Percentiles rank a stretch among this genome's conserved stretches.
These are phyloP conservation scores for Rhadina sibilatrix DNA, from an alignment of 2,113 vertebrate species.

Conservation along the genomic window DNA sequence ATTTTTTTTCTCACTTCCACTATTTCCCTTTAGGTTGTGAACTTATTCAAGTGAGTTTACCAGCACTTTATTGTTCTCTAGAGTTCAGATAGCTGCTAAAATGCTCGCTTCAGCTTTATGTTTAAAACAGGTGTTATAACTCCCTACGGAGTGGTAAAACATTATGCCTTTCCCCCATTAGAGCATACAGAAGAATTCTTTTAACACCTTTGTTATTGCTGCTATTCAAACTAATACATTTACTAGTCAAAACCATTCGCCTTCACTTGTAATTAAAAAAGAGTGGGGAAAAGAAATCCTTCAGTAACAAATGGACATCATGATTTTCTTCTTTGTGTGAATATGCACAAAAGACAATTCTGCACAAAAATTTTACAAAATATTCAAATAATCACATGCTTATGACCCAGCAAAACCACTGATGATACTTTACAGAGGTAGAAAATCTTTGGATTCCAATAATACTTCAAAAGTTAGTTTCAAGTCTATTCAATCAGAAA, in stretches of 20 bases:
- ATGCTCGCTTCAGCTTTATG: neutral
- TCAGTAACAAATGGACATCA: neutral
- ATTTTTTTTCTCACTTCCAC: neutral
- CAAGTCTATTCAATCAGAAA: neutral
- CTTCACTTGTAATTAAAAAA: neutral
- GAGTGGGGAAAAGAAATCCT: neutral
- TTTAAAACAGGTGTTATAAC: slow-evolving; percentile 39
- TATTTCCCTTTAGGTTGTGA: slow-evolving; percentile 33
- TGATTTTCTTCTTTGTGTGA: neutral
- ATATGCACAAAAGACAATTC: neutral
- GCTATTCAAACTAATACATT: neutral
- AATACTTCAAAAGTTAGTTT: neutral
- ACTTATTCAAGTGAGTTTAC: slow-evolving; percentile 42
- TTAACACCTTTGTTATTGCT: slow-evolving; percentile 17
- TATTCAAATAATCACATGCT: neutral
- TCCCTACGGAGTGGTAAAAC: slow-evolving; percentile 8
- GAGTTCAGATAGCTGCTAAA: slow-evolving; percentile 42
- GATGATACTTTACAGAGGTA: neutral
- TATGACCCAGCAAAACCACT: neutral
- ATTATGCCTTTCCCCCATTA: neutral
- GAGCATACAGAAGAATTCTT: neutral
- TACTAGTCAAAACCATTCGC: neutral
- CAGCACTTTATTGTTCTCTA: slow-evolving; percentile 39
- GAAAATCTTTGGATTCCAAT: neutral
- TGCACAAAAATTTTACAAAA: neutral